Conservation (phyloP, 2,797 vertebrate species). For the Leptodactylus fallax region DNA sequence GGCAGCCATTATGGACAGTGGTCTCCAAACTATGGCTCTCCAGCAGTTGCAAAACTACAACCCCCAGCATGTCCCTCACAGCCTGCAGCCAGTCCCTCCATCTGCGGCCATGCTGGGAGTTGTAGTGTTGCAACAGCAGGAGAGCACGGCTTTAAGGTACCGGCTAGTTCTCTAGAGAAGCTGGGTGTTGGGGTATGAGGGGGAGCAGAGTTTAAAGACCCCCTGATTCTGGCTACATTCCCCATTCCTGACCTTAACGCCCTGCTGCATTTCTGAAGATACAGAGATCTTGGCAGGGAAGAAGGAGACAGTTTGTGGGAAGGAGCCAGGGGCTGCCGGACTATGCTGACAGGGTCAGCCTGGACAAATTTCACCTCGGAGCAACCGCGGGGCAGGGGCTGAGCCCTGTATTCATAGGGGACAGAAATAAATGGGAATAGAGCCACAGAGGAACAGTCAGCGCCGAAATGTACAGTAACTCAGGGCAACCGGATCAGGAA, state of each 20-base stretch:
- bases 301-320: constrained; percentile 74
- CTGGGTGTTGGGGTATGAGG: neutral
- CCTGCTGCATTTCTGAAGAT: constrained; percentile 73
- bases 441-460: neutral
- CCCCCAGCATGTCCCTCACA: neutral
- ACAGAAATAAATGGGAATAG: neutral
- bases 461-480: neutral
- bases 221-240: constrained; percentile 72
- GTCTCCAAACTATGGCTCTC: neutral
- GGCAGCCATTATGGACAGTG: no score
- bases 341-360: constrained; percentile 5
- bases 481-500: neutral
- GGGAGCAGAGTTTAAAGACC: constrained; percentile 59
- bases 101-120: neutral
- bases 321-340: constrained; percentile 53
- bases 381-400: neutral
- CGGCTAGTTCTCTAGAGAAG: constrained; percentile 1
- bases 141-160: neutral
- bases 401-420: neutral
- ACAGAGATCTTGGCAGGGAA: constrained; percentile 74
- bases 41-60: neutral
- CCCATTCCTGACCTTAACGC: constrained; percentile 74
- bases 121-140: neutral
- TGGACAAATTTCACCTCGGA: constrained; percentile 13
- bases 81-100: no score